phyloP scores from a whole-genome alignment of 2,113 vertebrate genomes.

The Setophaga petechia region DNA sequence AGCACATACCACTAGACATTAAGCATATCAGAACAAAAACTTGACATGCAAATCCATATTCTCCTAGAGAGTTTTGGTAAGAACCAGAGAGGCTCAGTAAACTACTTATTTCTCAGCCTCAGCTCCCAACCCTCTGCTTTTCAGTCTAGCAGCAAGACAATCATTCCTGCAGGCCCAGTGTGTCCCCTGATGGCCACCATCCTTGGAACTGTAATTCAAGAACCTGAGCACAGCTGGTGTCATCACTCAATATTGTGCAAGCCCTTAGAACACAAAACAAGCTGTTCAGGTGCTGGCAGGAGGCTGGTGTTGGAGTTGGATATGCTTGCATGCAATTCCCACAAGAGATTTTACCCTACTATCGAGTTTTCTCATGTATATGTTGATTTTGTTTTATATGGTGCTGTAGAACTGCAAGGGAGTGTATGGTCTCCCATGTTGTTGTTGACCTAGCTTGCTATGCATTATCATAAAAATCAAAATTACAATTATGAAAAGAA shows the following conservation, averaged over 20 bases:
- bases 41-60: background rate
- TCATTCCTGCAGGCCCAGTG: background rate
- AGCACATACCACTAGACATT: background rate
- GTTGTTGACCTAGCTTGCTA: background rate
- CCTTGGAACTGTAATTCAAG: conserved; percentile 9
- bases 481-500: background rate
- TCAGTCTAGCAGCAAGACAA: background rate
- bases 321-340: background rate
- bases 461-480: background rate
- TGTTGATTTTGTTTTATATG: background rate
- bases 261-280: background rate
- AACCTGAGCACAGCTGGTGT: conserved; percentile 13
- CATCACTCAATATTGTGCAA: background rate
- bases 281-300: background rate
- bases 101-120: background rate
- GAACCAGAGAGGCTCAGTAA: background rate
- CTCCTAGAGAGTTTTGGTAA: background rate
- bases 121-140: background rate
- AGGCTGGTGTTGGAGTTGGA: background rate
- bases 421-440: background rate
- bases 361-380: background rate
- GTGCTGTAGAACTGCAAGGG: background rate
- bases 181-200: background rate
- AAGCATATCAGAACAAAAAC: background rate
- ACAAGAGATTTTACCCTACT: background rate